Conservation (phyloP, 2,888 invertebrate genomes). For the Caenorhabditis sp. region DNA sequence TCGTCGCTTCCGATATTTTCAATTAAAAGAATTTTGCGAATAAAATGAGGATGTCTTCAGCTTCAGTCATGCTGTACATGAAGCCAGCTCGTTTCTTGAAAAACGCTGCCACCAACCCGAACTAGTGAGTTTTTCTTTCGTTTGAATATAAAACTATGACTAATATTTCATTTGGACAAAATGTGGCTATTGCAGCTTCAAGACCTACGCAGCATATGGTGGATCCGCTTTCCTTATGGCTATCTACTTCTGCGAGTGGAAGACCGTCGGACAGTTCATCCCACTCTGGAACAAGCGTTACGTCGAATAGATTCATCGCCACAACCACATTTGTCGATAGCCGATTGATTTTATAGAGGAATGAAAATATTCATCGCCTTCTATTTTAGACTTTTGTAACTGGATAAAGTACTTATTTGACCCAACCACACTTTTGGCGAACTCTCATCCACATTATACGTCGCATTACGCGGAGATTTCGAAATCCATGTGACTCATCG, state of each 20-base stretch:
- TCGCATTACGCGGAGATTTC: constrained; percentile 6
- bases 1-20: constrained; percentile 10
- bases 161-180: neutral
- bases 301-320: constrained; percentile 62
- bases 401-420: constrained; percentile 26
- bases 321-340: neutral
- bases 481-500: constrained; percentile 17
- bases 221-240: constrained; percentile 77
- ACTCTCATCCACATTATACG: neutral
- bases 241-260: constrained; percentile 82
- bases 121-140: constrained; percentile 68
- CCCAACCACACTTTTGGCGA: neutral
- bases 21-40: neutral
- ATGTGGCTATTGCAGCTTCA: constrained; percentile 64
- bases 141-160: too few relatives aligned
- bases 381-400: constrained; percentile 24
- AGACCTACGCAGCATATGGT: constrained; percentile 77
- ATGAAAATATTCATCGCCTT: constrained; percentile 18
- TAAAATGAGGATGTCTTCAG: constrained; percentile 10
- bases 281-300: constrained; percentile 80
- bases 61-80: constrained; percentile 75
- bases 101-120: constrained; percentile 78
- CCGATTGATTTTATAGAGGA: constrained; percentile 25
- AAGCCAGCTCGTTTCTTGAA: constrained; percentile 76
- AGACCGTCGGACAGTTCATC: constrained; percentile 79